Base-by-base conservation (phyloP, 2,113 vertebrate species). In the Protomyctophum bolini region DNA sequence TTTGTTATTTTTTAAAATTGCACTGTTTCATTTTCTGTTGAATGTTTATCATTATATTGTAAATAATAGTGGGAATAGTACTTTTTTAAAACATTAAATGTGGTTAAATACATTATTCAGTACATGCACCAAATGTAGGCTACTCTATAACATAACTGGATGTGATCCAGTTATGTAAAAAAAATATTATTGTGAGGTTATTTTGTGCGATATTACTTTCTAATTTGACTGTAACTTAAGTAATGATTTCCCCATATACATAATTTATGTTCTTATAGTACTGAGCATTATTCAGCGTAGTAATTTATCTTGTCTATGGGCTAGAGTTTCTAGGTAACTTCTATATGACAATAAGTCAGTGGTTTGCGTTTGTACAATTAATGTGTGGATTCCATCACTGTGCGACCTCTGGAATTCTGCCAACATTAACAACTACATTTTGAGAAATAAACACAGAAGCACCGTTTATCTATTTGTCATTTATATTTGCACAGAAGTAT, bases 381-480 rank as follows among this genome's bases (percentile, higher is more conserved):
- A 41, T 41, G 33, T 41, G 33, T 41, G 33, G 33, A 41, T 41
- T 41, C 33, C 5, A 57, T 60, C 12, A n/a, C 29, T 45, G 33
- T 60, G 58, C 45, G 4, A 11, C 33, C 6, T 60, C 58, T 11
- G 51, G 10, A 58, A 67, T 58, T 8, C 7, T 41, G 29, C 62
- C 7, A 6, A 48, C 21, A 21, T 21, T 21, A 21, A 21, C 21
- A 21, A 50, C 6, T 28, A 41, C 4, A 1, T 66, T 62, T 7
- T 46, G 47, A 67, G 21, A 74, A 89, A 84, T 75, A 78, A 87
- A 87, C 46, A 76, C 65, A 67, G 63, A 12, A 49, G 45, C 14
- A 68, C 51, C 69, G 83, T 90, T 91, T 92, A 92, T 91, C 89
- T 78, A 59, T 86, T 75, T 80, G 51, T 41, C 62, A 67, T 82